These are phyloP conservation scores for Ceratotherium simum DNA, from an alignment of 2,113 vertebrate genomes.

Conservation along the genomic window DNA sequence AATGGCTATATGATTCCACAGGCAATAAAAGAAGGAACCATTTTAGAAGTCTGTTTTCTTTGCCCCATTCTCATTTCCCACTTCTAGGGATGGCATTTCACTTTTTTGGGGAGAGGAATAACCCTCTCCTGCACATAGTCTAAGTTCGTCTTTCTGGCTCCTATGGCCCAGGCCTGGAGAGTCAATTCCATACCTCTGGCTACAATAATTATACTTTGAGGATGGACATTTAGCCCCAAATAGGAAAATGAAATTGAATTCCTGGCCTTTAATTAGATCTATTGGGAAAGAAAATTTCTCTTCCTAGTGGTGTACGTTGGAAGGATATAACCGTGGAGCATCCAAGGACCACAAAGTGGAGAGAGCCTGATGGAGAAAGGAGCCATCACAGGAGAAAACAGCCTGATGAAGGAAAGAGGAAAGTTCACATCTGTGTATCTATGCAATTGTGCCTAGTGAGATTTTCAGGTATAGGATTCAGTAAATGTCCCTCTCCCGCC, in stretches of 20 bases:
- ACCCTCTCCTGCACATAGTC: rapidly evolving
- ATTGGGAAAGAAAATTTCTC: neutral
- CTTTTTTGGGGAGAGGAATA: neutral
- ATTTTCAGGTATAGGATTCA: neutral
- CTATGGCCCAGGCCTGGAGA: neutral
- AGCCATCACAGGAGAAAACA: neutral
- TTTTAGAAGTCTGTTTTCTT: neutral
- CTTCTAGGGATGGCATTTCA: neutral
- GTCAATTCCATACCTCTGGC: neutral
- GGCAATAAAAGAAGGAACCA: neutral
- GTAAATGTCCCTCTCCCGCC: too few species aligned
- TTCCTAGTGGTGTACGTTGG: neutral
- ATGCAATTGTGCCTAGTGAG: neutral
- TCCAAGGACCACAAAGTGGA: neutral
- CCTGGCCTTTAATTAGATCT: neutral
- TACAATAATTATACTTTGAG: neutral
- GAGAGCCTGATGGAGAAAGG: neutral
- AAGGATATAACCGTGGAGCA: neutral
- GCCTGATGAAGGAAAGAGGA: too few species aligned
- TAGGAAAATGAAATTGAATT: neutral
- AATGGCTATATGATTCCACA: neutral
- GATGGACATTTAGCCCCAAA: neutral
- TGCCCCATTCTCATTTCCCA: neutral
- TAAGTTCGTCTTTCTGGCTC: neutral
- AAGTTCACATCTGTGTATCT: neutral